Evolutionary conservation across 2,113 vertebrate genomes (phyloP).

Genomic region (Xiphorhynchus elegans): DNA sequence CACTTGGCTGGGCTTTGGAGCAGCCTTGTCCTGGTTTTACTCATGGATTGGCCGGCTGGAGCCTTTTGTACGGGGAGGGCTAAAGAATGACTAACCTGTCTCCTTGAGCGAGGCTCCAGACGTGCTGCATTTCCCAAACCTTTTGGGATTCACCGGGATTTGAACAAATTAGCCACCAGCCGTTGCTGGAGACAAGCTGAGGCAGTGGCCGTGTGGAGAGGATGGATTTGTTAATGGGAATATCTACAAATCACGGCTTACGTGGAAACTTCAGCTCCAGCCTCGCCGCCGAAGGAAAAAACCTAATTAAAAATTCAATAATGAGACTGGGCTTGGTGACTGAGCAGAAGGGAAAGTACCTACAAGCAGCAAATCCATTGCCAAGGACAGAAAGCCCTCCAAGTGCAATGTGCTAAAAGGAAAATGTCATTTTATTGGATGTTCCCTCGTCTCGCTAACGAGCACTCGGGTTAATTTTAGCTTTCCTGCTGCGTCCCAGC

Average conservation of each 20-base stretch:
- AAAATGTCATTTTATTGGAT: neutral
- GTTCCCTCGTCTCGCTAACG: neutral
- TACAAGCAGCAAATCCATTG: neutral
- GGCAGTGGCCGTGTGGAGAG: neutral
- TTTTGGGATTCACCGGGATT: neutral
- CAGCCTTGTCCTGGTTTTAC: neutral
- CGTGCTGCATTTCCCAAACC: neutral
- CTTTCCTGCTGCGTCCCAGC: neutral
- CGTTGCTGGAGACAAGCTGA: neutral
- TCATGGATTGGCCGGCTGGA: neutral
- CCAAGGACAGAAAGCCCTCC: neutral
- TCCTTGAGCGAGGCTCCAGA: neutral
- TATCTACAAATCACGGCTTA: neutral
- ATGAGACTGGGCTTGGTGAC: neutral
- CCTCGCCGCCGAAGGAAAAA: neutral
- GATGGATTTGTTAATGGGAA: neutral
- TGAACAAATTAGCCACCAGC: neutral
- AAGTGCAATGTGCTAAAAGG: neutral
- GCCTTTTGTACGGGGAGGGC: neutral
- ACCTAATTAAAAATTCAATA: neutral
- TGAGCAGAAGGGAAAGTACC: conserved; percentile 10
- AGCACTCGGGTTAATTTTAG: neutral
- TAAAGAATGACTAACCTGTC: neutral
- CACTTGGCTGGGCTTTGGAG: neutral
- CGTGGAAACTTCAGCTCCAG: neutral